Evolutionary conservation across 2,797 vertebrate species (phyloP).

Genomic region (Chelon auratus): DNA sequence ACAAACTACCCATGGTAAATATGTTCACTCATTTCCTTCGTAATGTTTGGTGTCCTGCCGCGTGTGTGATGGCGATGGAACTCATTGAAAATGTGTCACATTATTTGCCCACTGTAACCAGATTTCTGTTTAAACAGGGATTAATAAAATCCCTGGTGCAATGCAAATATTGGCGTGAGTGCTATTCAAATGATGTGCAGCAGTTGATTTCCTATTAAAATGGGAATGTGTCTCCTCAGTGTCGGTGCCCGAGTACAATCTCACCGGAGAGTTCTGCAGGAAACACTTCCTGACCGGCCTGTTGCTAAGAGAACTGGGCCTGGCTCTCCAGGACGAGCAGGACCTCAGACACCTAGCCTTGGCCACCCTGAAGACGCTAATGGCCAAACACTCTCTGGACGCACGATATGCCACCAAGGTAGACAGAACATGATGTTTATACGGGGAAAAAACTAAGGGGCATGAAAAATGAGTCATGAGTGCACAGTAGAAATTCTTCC

Average conservation of each 20-base stretch:
- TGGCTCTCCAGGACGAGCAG: constrained; percentile 97
- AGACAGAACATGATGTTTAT: constrained; percentile 44
- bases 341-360: constrained; percentile 95
- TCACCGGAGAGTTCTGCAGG: constrained; percentile 98
- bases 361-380: constrained; percentile 95
- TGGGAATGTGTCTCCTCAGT: constrained; percentile 29
- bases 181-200: constrained; percentile 18
- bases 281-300: constrained; percentile 97
- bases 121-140: constrained; percentile 26
- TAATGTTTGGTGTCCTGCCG: constrained; percentile 25
- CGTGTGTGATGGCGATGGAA: constrained; percentile 25
- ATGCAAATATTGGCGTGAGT: constrained; percentile 37
- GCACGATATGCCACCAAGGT: constrained; percentile 93
- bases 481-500: constrained; percentile 45
- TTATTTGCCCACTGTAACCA: constrained; percentile 39
- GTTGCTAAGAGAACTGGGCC: constrained; percentile 94
- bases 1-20: constrained; percentile 85
- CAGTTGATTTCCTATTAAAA: constrained; percentile 23
- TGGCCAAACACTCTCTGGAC: constrained; percentile 98
- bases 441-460: constrained; percentile 23
- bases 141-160: constrained; percentile 24
- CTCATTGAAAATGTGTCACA: constrained; percentile 23
- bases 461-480: constrained; percentile 45
- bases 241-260: constrained; percentile 93
- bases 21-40: constrained; percentile 63